Percentiles rank a stretch among this genome's conserved stretches.
These are phyloP conservation scores for Lepidonotus clava DNA, from an alignment of 2,888 invertebrate genomes.

Conservation along the genomic window DNA sequence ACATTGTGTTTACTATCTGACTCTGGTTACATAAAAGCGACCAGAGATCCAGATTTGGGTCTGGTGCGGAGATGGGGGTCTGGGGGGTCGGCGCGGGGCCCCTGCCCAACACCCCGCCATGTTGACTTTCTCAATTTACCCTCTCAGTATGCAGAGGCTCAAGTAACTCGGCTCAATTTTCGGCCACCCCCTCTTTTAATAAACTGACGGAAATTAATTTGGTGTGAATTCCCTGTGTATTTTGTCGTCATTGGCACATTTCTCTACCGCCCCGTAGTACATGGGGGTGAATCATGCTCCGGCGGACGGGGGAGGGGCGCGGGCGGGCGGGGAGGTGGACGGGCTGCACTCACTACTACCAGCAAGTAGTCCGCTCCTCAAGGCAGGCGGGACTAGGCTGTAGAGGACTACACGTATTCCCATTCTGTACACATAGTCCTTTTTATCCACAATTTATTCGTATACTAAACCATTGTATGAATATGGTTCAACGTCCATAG, in stretches of 20 bases:
- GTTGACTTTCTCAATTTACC: conserved; percentile 47
- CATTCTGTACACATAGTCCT: too few relatives aligned
- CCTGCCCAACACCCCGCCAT: background rate
- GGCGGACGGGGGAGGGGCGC: background rate
- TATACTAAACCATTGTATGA: too few relatives aligned
- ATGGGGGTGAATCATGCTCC: background rate
- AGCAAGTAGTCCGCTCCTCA: too few relatives aligned
- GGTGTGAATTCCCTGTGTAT: conserved; percentile 52
- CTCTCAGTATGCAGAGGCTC: background rate
- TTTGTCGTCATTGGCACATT: conserved; percentile 52
- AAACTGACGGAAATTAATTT: conserved; percentile 51
- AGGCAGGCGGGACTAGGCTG: too few relatives aligned
- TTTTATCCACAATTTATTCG: too few relatives aligned
- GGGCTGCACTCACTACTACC: too few relatives aligned
- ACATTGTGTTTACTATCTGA: too few relatives aligned
- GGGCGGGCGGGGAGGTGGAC: background rate
- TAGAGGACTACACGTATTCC: too few relatives aligned
- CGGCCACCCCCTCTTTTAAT: conserved; percentile 22
- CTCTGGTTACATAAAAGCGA: too few relatives aligned
- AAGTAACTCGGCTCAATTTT: conserved; percentile 5
- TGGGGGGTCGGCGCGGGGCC: background rate
- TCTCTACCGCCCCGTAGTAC: background rate
- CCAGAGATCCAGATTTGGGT: too few relatives aligned
- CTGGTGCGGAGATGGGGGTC: background rate
- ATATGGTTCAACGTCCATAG: too few relatives aligned